Base-by-base conservation (phyloP, 2,797 vertebrate genomes). In the Chelmon rostratus region DNA sequence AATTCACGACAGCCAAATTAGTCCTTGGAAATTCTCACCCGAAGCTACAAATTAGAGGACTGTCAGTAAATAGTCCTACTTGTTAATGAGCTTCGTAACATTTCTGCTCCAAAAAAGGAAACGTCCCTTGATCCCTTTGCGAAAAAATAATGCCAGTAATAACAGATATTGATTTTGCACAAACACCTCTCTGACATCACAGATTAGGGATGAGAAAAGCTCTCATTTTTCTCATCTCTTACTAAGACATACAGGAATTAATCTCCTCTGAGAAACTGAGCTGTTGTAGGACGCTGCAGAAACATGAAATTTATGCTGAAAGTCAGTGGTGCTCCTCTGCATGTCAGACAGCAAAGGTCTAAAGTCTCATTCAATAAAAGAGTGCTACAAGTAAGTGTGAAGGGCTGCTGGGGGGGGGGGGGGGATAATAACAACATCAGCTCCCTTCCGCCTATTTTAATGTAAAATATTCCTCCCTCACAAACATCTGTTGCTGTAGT, bases 401-500 rank as follows among this genome's bases (percentile, higher is more conserved):
- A 68, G 76, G 70, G 78, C 70, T 63, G 69, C 38, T 13, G 70
- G 44, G 50, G 52, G 46, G 10, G 18, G 5, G 56, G 11, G 23
- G 4, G 57, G 53, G 76, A 57, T 12, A 56, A 62, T 15, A 68
- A 76, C 57, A 81, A 57, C 78, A 79, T 64, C 81, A 88, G 58
- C 73, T 87, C 61, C 57, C 73, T 76, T 85, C 54, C 61, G 68
- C 65, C 74, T 76, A 90, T 90, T 92, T 89, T 75, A 90, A 92
- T 92, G 83, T 89, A 89, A 93, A 93, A 92, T 85, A 84, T 76
- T 84, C 83, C 78, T 84, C 86, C 82, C 74, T 85, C 84, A 63
- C 68, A 74, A 84, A 89, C 71, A 91, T 86, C 85, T 80, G 79
- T 71, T 76, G 74, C 72, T 70, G 69, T 52, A 79, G 67, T 82